A percentile compares a stretch with the other conserved stretches of the same genome.
Conservation (phyloP, 2,113 vertebrate species). For the Penelope pileata region DNA sequence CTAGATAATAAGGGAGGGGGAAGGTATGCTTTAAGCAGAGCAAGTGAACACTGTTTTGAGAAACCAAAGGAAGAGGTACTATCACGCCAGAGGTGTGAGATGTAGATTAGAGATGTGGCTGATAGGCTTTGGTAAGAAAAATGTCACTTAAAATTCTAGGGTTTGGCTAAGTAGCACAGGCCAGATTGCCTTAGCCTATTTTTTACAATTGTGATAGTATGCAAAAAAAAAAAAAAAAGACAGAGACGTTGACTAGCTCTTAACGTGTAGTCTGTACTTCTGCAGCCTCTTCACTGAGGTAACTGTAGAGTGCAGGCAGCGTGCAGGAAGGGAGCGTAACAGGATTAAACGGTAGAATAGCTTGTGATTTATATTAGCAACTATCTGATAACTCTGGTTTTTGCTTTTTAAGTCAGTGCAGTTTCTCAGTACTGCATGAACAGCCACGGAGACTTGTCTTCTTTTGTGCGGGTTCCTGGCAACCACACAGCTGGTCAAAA, state of each 20-base stretch:
- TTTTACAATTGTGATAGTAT: neutral
- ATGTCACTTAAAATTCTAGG: neutral
- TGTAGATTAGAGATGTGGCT: neutral
- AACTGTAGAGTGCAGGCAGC: neutral
- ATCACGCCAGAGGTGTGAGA: neutral
- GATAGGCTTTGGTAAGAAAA: neutral
- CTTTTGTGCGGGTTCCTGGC: no score
- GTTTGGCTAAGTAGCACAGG: neutral
- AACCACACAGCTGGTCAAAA: no score
- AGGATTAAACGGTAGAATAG: neutral
- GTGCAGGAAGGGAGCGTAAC: neutral
- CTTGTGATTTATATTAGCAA: neutral
- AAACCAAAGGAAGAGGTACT: neutral
- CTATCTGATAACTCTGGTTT: neutral
- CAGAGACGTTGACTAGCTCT: neutral
- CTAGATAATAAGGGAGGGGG: conserved; percentile 42
- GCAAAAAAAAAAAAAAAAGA: neutral
- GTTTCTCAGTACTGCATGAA: neutral
- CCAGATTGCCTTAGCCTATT: neutral
- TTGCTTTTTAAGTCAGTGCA: neutral
- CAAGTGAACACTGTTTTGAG: neutral
- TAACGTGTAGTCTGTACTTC: neutral
- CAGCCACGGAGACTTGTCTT: neutral
- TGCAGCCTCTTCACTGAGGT: neutral
- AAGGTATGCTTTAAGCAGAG: conserved; percentile 36